Evolutionary conservation across 2,888 invertebrate genomes (phyloP).

Genomic region (Papilio protenor): DNA sequence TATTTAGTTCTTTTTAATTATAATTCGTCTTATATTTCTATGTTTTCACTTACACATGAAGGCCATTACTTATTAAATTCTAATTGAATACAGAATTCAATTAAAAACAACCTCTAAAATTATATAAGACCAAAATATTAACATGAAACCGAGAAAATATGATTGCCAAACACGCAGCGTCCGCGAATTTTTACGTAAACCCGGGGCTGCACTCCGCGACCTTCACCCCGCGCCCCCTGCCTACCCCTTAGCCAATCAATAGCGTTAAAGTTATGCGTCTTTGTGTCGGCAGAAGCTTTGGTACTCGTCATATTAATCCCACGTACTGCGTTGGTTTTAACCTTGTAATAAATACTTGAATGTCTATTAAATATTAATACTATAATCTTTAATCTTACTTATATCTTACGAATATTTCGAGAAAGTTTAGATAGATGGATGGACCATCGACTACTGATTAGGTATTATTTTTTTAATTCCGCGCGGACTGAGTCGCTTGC

Average conservation of each 20-base stretch:
- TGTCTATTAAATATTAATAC: not conserved
- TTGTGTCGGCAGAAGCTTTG: not conserved
- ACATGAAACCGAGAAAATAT: not conserved
- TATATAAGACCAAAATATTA: not conserved
- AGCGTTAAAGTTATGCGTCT: constrained; percentile 24
- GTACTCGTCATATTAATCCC: constrained; percentile 6
- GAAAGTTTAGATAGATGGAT: too few species aligned
- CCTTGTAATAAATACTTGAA: constrained; percentile 22
- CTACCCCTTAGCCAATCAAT: constrained; percentile 24
- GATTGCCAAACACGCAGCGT: constrained; percentile 12
- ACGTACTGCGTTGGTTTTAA: constrained; percentile 18
- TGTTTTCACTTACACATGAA: not conserved
- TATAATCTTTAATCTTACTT: not conserved
- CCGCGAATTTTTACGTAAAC: constrained; percentile 34
- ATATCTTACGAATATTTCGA: not conserved
- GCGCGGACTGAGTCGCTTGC: too few species aligned
- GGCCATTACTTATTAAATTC: not conserved
- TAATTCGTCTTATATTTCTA: not conserved
- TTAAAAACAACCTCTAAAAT: not conserved
- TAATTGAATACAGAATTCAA: not conserved
- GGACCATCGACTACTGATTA: too few species aligned
- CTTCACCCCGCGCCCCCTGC: constrained; percentile 26
- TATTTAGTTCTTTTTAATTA: too few species aligned
- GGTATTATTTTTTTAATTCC: too few species aligned
- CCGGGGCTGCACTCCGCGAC: constrained; percentile 17